Conservation (phyloP, 2,888 invertebrate genomes). For the Junonia oenone region DNA sequence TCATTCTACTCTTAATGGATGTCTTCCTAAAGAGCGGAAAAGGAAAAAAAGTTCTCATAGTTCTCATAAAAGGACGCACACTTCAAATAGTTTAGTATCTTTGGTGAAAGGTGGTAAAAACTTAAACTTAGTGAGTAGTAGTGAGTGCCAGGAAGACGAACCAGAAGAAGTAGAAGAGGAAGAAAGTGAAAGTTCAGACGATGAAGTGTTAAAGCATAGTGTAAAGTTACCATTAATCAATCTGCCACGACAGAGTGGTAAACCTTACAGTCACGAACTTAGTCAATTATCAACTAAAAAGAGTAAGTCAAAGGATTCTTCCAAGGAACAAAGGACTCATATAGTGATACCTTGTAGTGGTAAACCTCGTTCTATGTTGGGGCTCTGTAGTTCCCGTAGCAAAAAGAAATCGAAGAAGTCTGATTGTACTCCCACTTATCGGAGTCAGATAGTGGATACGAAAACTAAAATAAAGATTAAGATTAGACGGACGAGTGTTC, state of each 20-base stretch:
- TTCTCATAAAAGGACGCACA: conserved; percentile 55
- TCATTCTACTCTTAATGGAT: conserved; percentile 55
- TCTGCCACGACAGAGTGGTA: conserved; percentile 66
- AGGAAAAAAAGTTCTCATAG: conserved; percentile 56
- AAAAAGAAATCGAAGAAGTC: conserved; percentile 72
- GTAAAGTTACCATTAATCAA: conserved; percentile 70
- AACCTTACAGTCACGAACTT: conserved; percentile 78
- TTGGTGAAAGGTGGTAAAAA: conserved; percentile 76
- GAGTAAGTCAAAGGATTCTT: conserved; percentile 58
- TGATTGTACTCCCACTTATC: conserved; percentile 71
- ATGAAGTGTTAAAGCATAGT: conserved; percentile 69
- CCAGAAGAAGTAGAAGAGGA: conserved; percentile 40
- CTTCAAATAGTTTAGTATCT: conserved; percentile 51
- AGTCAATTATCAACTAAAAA: conserved; percentile 78
- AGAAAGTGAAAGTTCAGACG: conserved; percentile 65
- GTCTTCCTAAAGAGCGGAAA: conserved; percentile 58
- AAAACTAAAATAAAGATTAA: conserved; percentile 84
- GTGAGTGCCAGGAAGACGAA: conserved; percentile 62
- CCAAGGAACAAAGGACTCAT: conserved; percentile 60
- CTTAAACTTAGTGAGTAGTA: conserved; percentile 75
- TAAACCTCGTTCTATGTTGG: conserved; percentile 74
- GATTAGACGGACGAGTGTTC: conserved; percentile 81
- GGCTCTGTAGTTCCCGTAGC: conserved; percentile 67
- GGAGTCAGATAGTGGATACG: conserved; percentile 82
- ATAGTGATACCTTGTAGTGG: conserved; percentile 68